A percentile compares a stretch with the other conserved stretches of the same genome.
Evolutionary conservation across 1,140 invertebrate genomes (phyloP).

Genomic region (Euura saliciscinereae): DNA sequence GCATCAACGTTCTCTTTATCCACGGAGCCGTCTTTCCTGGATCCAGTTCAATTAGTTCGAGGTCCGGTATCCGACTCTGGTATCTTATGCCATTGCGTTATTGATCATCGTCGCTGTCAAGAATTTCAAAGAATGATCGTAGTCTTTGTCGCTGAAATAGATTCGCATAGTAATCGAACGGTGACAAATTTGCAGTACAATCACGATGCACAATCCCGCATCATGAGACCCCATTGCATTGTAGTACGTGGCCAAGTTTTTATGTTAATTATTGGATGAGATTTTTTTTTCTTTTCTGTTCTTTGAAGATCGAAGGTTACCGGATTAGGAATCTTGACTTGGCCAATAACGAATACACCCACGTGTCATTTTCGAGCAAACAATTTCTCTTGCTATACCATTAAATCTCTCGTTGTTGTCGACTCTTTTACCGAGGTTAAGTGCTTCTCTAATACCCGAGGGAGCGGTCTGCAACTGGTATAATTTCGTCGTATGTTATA

Average conservation of each 20-base stretch:
- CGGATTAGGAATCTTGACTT: neutral
- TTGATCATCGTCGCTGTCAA: neutral
- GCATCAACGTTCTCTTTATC: neutral
- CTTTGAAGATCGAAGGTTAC: neutral
- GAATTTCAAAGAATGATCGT: neutral
- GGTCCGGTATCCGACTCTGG: neutral
- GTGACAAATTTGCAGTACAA: conserved; percentile 5
- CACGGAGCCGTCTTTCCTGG: neutral
- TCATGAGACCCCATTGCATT: neutral
- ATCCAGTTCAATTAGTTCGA: neutral
- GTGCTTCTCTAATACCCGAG: neutral
- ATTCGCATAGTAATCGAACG: neutral
- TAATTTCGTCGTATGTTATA: too few species aligned
- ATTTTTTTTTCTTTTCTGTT: neutral
- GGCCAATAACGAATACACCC: neutral
- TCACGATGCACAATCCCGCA: neutral
- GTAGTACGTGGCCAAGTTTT: neutral
- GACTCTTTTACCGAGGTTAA: neutral
- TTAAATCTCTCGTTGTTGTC: neutral
- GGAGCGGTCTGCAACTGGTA: neutral
- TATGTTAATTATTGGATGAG: neutral
- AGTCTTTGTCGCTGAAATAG: neutral
- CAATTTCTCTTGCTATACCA: neutral
- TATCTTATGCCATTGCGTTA: neutral
- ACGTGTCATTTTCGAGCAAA: neutral